Evolutionary conservation across 1,140 invertebrate species (phyloP).

Genomic region (Ruditapes philippinarum): DNA sequence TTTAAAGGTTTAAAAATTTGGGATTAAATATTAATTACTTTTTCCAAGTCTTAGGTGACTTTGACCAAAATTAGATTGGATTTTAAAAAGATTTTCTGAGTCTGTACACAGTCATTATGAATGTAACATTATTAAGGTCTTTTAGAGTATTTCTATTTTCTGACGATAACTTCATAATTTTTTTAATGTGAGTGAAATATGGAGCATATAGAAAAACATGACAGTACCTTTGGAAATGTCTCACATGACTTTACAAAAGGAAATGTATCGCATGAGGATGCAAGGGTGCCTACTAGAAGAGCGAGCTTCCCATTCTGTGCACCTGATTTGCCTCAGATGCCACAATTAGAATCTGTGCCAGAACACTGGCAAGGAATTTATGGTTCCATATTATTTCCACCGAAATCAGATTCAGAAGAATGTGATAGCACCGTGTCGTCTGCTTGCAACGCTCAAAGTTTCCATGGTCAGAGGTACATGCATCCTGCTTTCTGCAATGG

Average conservation of each 20-base stretch:
- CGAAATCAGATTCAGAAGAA: constrained; percentile 7
- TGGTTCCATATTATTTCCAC: constrained; percentile 43
- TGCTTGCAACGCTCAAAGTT: too few species aligned
- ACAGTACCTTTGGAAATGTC: background rate
- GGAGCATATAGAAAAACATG: background rate
- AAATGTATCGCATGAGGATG: background rate
- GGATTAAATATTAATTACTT: too few species aligned
- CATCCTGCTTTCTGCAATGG: background rate
- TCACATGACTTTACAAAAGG: background rate
- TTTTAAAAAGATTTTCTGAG: too few species aligned
- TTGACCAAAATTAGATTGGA: too few species aligned
- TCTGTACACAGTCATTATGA: too few species aligned
- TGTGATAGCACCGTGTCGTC: background rate
- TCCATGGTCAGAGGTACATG: background rate
- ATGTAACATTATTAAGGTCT: too few species aligned
- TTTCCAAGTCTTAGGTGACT: too few species aligned
- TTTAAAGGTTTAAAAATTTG: background rate
- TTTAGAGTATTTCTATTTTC: too few species aligned
- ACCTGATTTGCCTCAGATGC: constrained; percentile 36
- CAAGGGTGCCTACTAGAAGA: background rate
- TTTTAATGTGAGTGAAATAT: background rate
- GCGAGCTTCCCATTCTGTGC: constrained; percentile 58
- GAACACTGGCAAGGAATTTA: constrained; percentile 57
- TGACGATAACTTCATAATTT: too few species aligned
- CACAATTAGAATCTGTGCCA: constrained; percentile 9